Conservation (phyloP, 2,113 vertebrate species). For the Gopherus flavomarginatus region DNA sequence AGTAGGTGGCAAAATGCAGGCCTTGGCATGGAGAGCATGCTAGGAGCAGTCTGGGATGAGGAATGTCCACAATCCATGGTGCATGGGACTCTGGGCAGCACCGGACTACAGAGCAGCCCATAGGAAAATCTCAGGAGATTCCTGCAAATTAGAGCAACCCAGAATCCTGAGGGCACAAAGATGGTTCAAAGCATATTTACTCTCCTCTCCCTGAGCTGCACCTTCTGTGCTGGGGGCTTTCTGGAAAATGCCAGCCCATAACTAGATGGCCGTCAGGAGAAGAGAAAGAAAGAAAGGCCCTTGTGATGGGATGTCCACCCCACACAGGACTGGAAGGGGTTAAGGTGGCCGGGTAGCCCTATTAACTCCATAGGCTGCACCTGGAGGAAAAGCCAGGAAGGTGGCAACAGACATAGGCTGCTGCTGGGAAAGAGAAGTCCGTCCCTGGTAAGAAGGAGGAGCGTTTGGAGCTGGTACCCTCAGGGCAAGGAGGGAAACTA, state of each 20-base stretch:
- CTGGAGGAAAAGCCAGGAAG: not conserved
- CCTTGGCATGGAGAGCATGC: fast-evolving
- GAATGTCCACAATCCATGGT: not conserved
- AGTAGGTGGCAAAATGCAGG: not conserved
- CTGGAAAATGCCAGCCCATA: slow-evolving; percentile 11
- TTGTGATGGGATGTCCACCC: not conserved
- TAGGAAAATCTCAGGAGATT: not conserved
- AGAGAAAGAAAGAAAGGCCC: slow-evolving; percentile 3
- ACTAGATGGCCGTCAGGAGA: slow-evolving; percentile 54
- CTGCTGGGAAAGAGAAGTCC: not conserved
- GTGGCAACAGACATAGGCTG: not conserved
- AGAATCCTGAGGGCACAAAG: not conserved
- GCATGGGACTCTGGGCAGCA: not conserved
- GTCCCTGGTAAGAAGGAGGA: not conserved
- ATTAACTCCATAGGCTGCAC: not conserved
- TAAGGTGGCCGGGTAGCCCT: no score
- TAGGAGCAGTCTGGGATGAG: not conserved
- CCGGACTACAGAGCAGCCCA: not conserved
- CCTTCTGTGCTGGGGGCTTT: not conserved
- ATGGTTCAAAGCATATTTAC: not conserved
- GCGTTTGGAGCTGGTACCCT: not conserved
- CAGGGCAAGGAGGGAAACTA: not conserved
- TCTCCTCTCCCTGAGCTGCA: not conserved
- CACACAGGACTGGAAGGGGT: not conserved
- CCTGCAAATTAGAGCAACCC: not conserved